Evolutionary conservation across 2,888 invertebrate genomes (phyloP), one percentile per base, ranked within the genome.

Genomic region (Ectropis crepuscularia): DNA sequence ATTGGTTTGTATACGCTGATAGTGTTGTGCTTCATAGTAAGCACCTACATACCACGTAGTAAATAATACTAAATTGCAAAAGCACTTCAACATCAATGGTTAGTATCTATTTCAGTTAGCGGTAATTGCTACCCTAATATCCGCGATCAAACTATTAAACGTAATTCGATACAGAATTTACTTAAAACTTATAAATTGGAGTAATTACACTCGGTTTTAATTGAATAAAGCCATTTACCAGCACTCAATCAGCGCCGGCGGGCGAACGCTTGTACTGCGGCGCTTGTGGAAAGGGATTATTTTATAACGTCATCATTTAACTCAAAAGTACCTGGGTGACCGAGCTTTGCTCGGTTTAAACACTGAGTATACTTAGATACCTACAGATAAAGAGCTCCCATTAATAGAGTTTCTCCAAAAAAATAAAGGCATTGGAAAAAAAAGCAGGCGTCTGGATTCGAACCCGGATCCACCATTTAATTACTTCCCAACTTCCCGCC

Each of bases 191-290:
- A 63, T 57, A 53, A 60, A 65, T 68, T 54, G 51, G 58, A 36
- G 58, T 41, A 42, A 53, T 63, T 63, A 61, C 55, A 49, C 48
- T 16, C 10, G 43, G 37, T 7, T 63, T 63, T 59, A 63, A 68
- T 70, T 63, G 64, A 64, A 69, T 69, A 65, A 50, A 65, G 59
- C 60, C 61, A 59, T 67, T 67, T 57, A 61, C 42, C 46, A 8
- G 57, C 61, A 59, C 49, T 55, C 53, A 58, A 60, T 67, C 64
- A 59, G 45, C 41, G 39, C 38, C 10, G n/a, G 45, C 45, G 45
- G n/a, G 45, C 45, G 45, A 11, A 45, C 7, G 10, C 8, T 7
- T 10, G 41, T 45, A 58, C 48, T 39, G 9, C 49, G 58, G 43
- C 42, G 16, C 16, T 28, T 28, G 16, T 28, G 16, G 16, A 28